A percentile compares a stretch with the other conserved stretches of the same genome.
These are phyloP conservation scores for Gymnarchus niloticus DNA, from an alignment of 2,113 vertebrate species.

Conservation along the genomic window DNA sequence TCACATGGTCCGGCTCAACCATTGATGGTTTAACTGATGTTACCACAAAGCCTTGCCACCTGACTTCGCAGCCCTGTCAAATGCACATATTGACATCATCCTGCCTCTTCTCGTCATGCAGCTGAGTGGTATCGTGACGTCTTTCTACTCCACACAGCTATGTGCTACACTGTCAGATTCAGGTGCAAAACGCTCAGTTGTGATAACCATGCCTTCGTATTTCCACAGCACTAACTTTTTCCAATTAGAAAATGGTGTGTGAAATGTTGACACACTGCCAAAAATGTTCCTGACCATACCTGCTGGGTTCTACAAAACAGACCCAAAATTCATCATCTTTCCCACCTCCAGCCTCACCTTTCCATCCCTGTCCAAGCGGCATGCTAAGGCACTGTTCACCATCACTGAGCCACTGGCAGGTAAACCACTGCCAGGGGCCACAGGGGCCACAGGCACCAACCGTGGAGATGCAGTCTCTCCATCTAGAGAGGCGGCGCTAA, in stretches of 20 bases:
- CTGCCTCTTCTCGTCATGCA: too few species aligned
- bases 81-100: background rate
- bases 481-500: constrained; percentile 71
- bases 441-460: constrained; percentile 51
- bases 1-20: background rate
- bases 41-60: background rate
- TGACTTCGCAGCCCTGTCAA: background rate
- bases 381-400: constrained; percentile 52
- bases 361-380: constrained; percentile 79
- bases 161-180: too few species aligned
- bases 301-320: background rate
- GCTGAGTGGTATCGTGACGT: too few species aligned
- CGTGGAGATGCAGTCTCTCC: constrained; percentile 60
- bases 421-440: constrained; percentile 51
- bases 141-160: too few species aligned
- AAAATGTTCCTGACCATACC: too few species aligned
- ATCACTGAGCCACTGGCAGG: constrained; percentile 33
- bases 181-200: too few species aligned
- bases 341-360: constrained; percentile 66
- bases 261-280: too few species aligned
- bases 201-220: too few species aligned
- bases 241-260: too few species aligned
- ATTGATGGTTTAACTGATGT: background rate
- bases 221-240: too few species aligned
- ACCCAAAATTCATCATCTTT: background rate